Conservation (phyloP, 2,797 vertebrate species). For the Crypturellus tataupa region DNA sequence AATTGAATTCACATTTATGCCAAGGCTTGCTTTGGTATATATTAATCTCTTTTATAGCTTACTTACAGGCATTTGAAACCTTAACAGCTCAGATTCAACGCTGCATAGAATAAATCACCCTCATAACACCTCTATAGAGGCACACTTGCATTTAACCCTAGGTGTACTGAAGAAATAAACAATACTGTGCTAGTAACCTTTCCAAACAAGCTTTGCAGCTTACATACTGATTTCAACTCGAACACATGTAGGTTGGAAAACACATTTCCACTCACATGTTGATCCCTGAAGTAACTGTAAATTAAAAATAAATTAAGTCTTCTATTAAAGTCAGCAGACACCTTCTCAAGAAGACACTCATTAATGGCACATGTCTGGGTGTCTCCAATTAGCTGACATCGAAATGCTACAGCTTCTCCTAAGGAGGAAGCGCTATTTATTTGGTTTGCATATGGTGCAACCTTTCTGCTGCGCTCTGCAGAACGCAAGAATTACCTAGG, state of each 20-base stretch:
- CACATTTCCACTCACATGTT: not conserved
- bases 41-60: not conserved
- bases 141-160: not conserved
- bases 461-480: not conserved
- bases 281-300: slow-evolving; percentile 1
- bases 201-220: not conserved
- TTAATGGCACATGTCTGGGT: not conserved
- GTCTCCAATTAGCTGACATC: slow-evolving; percentile 11
- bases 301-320: not conserved
- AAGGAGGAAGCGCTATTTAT: slow-evolving; percentile 4
- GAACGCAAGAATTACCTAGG: not conserved
- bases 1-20: not conserved
- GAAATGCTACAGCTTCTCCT: slow-evolving; percentile 18
- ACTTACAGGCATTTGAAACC: not conserved
- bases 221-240: slow-evolving; percentile 14
- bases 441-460: not conserved
- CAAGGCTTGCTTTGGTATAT: not conserved
- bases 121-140: not conserved
- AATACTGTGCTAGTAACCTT: not conserved
- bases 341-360: not conserved
- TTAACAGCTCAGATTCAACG: not conserved
- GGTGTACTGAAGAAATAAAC: not conserved
- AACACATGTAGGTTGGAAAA: not conserved
- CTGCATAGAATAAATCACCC: not conserved
- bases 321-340: not conserved